Percentiles rank a stretch among this genome's conserved stretches.
phyloP scores from a whole-genome alignment of 2,797 vertebrate genomes.

The Anguilla obscura region DNA sequence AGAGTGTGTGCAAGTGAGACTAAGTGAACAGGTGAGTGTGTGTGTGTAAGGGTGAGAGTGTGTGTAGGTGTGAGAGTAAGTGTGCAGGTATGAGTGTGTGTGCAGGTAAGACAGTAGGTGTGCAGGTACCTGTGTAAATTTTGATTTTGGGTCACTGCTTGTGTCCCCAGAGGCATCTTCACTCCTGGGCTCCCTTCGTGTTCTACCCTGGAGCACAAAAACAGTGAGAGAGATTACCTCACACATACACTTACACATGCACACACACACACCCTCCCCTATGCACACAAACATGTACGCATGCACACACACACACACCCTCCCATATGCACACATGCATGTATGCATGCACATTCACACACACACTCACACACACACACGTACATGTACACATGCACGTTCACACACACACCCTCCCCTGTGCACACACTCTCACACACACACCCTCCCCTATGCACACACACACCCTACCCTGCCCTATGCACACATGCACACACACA shows the following conservation, averaged over 20 bases:
- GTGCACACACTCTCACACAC: no score
- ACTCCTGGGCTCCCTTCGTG: conserved; percentile 37
- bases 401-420: no score
- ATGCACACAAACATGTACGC: neutral
- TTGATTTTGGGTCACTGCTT: neutral
- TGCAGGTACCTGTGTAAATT: conserved; percentile 51
- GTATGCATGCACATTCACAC: neutral
- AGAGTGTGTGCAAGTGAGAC: neutral
- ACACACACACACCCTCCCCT: neutral
- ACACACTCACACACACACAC: conserved; percentile 2
- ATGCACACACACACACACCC: conserved; percentile 27
- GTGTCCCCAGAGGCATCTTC: conserved; percentile 30
- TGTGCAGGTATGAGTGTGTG: neutral
- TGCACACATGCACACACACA: conserved; percentile 14
- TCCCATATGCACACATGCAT: conserved; percentile 23
- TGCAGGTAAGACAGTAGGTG: neutral
- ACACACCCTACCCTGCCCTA: neutral
- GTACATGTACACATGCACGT: neutral
- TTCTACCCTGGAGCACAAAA: conserved; percentile 57
- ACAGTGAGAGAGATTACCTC: neutral
- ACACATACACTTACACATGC: neutral
- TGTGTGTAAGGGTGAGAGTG: no score
- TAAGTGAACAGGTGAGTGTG: neutral
- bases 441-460: neutral
- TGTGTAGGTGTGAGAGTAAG: neutral